These are phyloP conservation scores for Polypedilum vanderplanki DNA, from an alignment of 1,140 invertebrate species.

Conservation along the genomic window DNA sequence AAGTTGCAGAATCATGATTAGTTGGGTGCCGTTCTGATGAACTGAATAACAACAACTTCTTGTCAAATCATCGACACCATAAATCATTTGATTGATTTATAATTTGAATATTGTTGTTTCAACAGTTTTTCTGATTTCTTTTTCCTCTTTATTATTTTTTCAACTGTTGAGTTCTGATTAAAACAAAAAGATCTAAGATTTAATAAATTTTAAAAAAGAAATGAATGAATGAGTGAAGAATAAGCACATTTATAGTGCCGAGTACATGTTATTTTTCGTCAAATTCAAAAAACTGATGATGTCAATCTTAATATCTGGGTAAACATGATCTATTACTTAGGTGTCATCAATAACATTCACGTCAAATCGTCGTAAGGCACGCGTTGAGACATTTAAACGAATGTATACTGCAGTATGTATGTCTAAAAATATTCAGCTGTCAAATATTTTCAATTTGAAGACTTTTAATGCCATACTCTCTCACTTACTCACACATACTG, in stretches of 20 bases:
- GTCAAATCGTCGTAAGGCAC: conserved; percentile 10
- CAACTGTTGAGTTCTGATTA: too few relatives aligned
- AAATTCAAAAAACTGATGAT: neutral
- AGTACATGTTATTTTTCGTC: too few relatives aligned
- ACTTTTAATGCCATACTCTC: too few relatives aligned
- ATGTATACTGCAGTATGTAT: neutral
- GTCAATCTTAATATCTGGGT: conserved; percentile 26
- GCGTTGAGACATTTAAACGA: conserved; percentile 11
- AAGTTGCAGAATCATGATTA: conserved; percentile 9
- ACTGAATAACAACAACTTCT: neutral
- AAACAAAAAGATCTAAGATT: too few relatives aligned
- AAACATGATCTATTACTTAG: conserved; percentile 28
- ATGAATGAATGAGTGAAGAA: neutral
- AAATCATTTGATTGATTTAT: conserved; percentile 14
- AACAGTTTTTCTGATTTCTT: too few relatives aligned
- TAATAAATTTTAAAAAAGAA: neutral
- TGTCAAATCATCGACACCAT: conserved; percentile 5
- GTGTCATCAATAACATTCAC: conserved; percentile 25
- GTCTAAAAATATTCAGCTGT: conserved; percentile 4
- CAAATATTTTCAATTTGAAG: neutral
- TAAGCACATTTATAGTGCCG: neutral
- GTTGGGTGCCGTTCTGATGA: conserved; percentile 9
- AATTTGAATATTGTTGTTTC: too few relatives aligned
- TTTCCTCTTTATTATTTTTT: too few relatives aligned
- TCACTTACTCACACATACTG: too few relatives aligned